Evolutionary conservation across 2,797 vertebrate genomes (phyloP), one percentile per base, ranked within the genome.

Genomic region (Anabas testudineus): DNA sequence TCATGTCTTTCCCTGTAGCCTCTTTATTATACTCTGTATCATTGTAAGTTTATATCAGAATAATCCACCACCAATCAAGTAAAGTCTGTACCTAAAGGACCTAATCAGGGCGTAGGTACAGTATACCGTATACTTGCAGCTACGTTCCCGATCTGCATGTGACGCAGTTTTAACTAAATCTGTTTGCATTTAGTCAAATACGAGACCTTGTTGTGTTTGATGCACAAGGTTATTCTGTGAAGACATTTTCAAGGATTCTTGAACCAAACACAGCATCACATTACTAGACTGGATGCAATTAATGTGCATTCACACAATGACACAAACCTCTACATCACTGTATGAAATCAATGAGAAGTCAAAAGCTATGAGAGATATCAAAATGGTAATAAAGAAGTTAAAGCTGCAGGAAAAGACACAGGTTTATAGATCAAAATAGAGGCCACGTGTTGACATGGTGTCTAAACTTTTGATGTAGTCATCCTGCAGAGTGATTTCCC

Each of bases 21-120:
- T 52, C 48, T 18, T 74, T 42, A 59, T 63, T 34, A 52, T 28
- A 28, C 7, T 28, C 28, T 28, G 18, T 7, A 22, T 26, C 45
- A 12, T 43, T 13, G 2, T 51, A 39, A 60, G 55, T 69, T 55
- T 24, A 32, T 49, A 5, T 26, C 19, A 24, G 63, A 55, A 56
- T n/a, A 18, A 18, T n/a, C 4, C 21, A 16, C 21, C 10, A 36
- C 7, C 5, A 12, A 15, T 14, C 14, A 24, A 26, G 16, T 26
- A 4, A 55, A 24, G 22, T 56, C 15, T 15, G 16, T 1, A 10
- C 34, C 14, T 2, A 15, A 52, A 15, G 28, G 34, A 60, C 28
- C 3, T 3, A 6, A 28, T 28, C 3, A 28, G 6, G 28, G 6
- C 28, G 28, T 28, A 28, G 3, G 3, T 3, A 3, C 3, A 3